Conservation (phyloP, 2,797 vertebrate genomes). For the Sitta carolinensis region DNA sequence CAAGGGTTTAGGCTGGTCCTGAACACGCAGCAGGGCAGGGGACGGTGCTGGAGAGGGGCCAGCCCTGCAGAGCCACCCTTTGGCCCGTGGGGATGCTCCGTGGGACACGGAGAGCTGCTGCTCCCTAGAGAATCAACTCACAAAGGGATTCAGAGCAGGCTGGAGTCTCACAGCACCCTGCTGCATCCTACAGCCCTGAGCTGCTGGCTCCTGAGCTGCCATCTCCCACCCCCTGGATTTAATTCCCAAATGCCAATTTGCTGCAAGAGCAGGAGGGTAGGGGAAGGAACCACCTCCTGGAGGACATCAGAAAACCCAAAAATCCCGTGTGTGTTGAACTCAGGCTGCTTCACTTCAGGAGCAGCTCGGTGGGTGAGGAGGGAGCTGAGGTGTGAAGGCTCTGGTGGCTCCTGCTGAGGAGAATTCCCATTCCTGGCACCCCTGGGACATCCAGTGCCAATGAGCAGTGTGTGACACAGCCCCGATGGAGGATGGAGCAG, state of each 20-base stretch:
- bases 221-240: background rate
- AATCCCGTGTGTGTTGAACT: background rate
- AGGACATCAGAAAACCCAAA: background rate
- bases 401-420: background rate
- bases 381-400: background rate
- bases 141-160: background rate
- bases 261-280: background rate
- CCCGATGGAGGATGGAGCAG: fast-evolving
- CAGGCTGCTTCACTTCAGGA: background rate
- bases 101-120: background rate
- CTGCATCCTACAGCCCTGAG: background rate
- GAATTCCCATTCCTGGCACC: background rate
- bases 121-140: background rate
- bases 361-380: background rate
- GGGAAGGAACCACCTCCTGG: background rate
- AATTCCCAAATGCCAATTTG: background rate
- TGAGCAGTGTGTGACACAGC: background rate
- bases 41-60: background rate
- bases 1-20: background rate
- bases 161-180: background rate
- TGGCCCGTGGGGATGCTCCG: fast-evolving
- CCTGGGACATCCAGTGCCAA: background rate
- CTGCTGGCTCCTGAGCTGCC: background rate
- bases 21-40: background rate
- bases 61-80: background rate